Evolutionary conservation across 2,113 vertebrate species (phyloP), one percentile per base, ranked within the genome.

Genomic region (Nicator chloris): DNA sequence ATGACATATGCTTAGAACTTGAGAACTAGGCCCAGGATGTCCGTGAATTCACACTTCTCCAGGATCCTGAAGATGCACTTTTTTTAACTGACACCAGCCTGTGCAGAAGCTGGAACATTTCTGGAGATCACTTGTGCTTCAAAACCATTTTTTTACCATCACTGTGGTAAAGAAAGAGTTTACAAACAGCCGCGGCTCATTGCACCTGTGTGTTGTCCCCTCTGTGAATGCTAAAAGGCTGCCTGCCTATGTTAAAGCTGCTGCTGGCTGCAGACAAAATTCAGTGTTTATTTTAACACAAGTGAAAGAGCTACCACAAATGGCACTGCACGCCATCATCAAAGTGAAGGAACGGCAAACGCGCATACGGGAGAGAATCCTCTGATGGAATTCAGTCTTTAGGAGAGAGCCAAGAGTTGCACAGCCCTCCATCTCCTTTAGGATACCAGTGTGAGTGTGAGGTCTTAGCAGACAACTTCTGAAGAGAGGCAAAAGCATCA

Each of bases 251-350:
- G 11, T 54, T 86, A 69, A 64, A 94, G 31, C 53, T 88, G 72
- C 77, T 89, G 47, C 54, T 81, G 35, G 73, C 88, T 86, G 44
- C 37, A 24, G 35, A 21, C 9, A 4, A 30, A 92, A 83, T 13
- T 26, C 68, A 75, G 40, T 64, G 88, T 83, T 96, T 93, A 92
- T 78, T 93, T 88, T 81, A 94, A 51, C 47, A 35, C 42, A 64
- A 94, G 26, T 73, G 59, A 81, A 94, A 77, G 2, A 3, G 39
- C 71, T 94, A 70, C 93, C 79, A 88, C 82, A 95, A 93, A 96
- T 83, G 75, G 92, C 85, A 86, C 42, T 8, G 37, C 51, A 56
- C 39, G 39, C 2, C 0, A 14, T 70, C 64, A 33, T 83, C 42
- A 39, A 66, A 83, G 76, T 0, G 5, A 60, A 37, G 0, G 5